A percentile compares a stretch with the other conserved stretches of the same genome.
Evolutionary conservation across 2,113 vertebrate genomes (phyloP).

Genomic region (Prinia subflava): DNA sequence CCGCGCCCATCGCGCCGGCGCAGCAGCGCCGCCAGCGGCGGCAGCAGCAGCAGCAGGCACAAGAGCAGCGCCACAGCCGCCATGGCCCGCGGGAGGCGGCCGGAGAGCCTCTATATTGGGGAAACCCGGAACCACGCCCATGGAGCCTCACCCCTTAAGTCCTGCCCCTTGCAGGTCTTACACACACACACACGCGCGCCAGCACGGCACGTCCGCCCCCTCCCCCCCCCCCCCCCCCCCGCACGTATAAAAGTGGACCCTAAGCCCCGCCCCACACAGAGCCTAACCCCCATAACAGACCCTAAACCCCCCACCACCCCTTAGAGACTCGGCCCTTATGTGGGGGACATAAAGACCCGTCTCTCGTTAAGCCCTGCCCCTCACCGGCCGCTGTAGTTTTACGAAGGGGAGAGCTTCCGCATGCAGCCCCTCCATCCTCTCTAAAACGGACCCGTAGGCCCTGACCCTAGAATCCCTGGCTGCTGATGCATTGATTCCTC

Average conservation of each 20-base stretch:
- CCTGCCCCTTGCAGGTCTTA: not conserved
- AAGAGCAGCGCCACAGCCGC: not conserved
- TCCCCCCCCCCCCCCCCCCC: too few relatives aligned
- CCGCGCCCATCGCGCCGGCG: not conserved
- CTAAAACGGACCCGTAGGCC: too few relatives aligned
- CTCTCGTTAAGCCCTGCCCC: too few relatives aligned
- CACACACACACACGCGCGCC: too few relatives aligned
- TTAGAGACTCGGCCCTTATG: too few relatives aligned
- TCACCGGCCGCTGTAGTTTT: fast-evolving
- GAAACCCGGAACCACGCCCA: not conserved
- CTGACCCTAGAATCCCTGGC: too few relatives aligned
- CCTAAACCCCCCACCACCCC: not conserved
- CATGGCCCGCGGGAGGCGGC: not conserved
- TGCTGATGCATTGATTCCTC: not conserved
- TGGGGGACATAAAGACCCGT: fast-evolving
- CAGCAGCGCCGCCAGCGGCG: not conserved
- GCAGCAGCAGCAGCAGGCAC: not conserved
- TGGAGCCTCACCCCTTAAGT: not conserved
- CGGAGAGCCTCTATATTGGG: not conserved
- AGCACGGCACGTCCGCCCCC: too few relatives aligned
- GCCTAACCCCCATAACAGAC: too few relatives aligned
- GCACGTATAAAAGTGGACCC: too few relatives aligned
- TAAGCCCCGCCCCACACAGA: not conserved
- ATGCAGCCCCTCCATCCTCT: too few relatives aligned
- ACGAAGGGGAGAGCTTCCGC: fast-evolving